Percentiles rank a stretch among this genome's conserved stretches.
Evolutionary conservation across 2,797 vertebrate genomes (phyloP).

Genomic region (Aselliscus stoliczkanus): DNA sequence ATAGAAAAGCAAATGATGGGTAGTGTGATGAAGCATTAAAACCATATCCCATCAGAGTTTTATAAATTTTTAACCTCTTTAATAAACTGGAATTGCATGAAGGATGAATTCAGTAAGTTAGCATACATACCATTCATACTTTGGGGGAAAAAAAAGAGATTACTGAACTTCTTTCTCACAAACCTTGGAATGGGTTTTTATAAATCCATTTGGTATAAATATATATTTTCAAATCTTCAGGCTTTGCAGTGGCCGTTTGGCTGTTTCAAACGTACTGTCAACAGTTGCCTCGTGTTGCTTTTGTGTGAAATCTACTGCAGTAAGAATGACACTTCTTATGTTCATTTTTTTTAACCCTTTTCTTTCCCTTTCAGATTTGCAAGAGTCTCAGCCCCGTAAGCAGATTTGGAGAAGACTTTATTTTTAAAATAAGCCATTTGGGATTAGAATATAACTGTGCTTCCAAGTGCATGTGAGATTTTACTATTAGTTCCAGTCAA

Average conservation of each 20-base stretch:
- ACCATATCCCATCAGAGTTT: constrained; percentile 86
- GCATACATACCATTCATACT: constrained; percentile 72
- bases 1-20: constrained; percentile 88
- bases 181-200: constrained; percentile 71
- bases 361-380: constrained; percentile 31
- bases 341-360: constrained; percentile 35
- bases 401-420: background rate
- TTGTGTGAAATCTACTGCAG: constrained; percentile 42
- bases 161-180: constrained; percentile 73
- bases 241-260: constrained; percentile 2
- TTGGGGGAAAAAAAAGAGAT: constrained; percentile 41
- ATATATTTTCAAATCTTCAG: constrained; percentile 12
- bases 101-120: constrained; percentile 84
- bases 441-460: background rate
- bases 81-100: constrained; percentile 86
- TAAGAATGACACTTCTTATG: constrained; percentile 44
- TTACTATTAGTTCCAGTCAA: constrained; percentile 17
- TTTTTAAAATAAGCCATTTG: constrained; percentile 50
- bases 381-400: background rate
- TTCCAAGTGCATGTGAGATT: background rate
- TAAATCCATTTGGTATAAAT: constrained; percentile 66
- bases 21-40: constrained; percentile 87
- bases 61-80: constrained; percentile 88
- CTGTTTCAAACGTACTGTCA: constrained; percentile 56
- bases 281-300: background rate